Evolutionary conservation across 2,113 vertebrate species (phyloP).

Genomic region (Carlito syrichta): DNA sequence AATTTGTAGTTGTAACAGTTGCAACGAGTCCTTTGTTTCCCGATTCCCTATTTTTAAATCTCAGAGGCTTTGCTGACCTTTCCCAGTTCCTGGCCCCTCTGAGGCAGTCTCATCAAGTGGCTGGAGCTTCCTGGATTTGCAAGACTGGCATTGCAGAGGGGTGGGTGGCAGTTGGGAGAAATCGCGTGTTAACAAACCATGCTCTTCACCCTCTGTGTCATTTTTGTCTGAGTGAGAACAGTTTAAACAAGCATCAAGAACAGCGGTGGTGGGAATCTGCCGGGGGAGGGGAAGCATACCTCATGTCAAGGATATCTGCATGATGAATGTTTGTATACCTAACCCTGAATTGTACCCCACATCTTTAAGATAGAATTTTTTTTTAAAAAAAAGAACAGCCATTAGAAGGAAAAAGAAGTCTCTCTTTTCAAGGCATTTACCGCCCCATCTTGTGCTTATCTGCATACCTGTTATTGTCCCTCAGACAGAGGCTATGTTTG

Average conservation of each 20-base stretch:
- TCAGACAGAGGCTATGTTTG: neutral
- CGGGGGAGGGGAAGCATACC: too few species aligned
- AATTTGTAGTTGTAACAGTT: slow-evolving; percentile 64
- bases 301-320: too few species aligned
- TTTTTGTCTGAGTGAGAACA: neutral
- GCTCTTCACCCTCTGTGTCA: neutral
- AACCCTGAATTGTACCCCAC: too few species aligned
- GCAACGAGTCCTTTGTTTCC: slow-evolving; percentile 50
- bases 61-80: neutral
- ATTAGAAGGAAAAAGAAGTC: neutral
- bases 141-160: neutral
- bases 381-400: too few species aligned
- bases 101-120: neutral
- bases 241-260: neutral
- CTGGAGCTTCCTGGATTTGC: neutral
- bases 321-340: too few species aligned
- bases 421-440: neutral
- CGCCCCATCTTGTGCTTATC: neutral
- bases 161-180: neutral
- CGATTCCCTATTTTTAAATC: slow-evolving; percentile 50
- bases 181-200: neutral
- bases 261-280: too few species aligned
- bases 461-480: neutral
- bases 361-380: too few species aligned
- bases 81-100: neutral